A percentile compares a stretch with the other conserved stretches of the same genome.
These are phyloP conservation scores for Sicus ferrugineus DNA, from an alignment of 2,888 invertebrate genomes.

Conservation along the genomic window DNA sequence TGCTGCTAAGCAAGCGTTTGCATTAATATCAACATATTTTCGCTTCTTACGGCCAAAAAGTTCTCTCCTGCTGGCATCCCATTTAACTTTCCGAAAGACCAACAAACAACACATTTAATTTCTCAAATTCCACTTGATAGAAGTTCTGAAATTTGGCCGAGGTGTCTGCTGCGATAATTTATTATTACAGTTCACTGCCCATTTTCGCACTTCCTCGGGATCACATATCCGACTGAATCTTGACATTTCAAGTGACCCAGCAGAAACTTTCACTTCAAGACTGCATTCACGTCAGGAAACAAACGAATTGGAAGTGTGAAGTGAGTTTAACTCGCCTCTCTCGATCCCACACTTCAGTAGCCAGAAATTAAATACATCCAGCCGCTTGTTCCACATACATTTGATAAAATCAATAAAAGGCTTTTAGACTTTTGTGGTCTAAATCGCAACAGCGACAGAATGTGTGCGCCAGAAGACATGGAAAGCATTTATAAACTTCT, in stretches of 20 bases:
- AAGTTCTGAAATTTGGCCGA: too few relatives aligned
- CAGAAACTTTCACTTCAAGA: background rate
- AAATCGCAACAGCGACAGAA: background rate
- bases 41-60: too few relatives aligned
- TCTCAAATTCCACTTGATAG: too few relatives aligned
- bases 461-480: slow-evolving; percentile 7
- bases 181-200: too few relatives aligned
- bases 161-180: too few relatives aligned
- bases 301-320: background rate
- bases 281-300: background rate
- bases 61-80: too few relatives aligned
- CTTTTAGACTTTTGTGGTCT: background rate
- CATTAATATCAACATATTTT: too few relatives aligned
- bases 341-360: background rate
- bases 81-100: too few relatives aligned
- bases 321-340: background rate
- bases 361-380: background rate
- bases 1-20: too few relatives aligned
- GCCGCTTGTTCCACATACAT: background rate
- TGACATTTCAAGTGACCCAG: slow-evolving; percentile 2
- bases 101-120: too few relatives aligned
- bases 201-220: too few relatives aligned
- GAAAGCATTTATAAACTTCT: slow-evolving; percentile 27
- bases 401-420: slow-evolving; percentile 22
- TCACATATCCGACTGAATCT: background rate